Evolutionary conservation across 2,113 vertebrate genomes (phyloP).

Genomic region (Festucalex cinctus): DNA sequence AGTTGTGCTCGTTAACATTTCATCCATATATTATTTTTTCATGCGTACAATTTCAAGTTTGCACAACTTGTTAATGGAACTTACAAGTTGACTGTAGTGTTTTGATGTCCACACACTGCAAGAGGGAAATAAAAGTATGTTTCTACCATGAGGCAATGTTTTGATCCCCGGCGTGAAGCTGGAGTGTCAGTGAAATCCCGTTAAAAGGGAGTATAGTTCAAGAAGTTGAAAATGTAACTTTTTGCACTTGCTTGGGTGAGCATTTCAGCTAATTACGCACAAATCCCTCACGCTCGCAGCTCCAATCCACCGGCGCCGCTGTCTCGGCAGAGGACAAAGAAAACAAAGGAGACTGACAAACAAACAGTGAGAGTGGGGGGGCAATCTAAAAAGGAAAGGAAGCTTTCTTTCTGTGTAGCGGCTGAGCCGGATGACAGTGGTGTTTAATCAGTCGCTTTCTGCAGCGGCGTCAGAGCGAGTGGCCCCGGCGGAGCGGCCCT

Average conservation of each 20-base stretch:
- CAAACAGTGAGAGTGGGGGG: conserved; percentile 63
- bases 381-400: conserved; percentile 63
- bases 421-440: conserved; percentile 68
- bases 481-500: conserved; percentile 59
- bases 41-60: conserved; percentile 54
- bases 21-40: conserved; percentile 28
- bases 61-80: conserved; percentile 66
- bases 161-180: conserved; percentile 73
- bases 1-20: conserved; percentile 28
- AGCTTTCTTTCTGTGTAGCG: conserved; percentile 67
- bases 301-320: conserved; percentile 65
- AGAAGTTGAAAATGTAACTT: conserved; percentile 71
- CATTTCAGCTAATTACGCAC: conserved; percentile 77
- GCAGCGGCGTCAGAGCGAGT: conserved; percentile 63
- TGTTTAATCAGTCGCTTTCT: conserved; percentile 75
- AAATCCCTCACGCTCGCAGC: conserved; percentile 68
- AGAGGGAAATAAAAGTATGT: conserved; percentile 64
- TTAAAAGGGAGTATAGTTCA: conserved; percentile 62
- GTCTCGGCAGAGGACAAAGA: conserved; percentile 72
- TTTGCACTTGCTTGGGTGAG: conserved; percentile 61
- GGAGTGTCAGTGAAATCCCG: conserved; percentile 64
- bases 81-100: conserved; percentile 60
- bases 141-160: conserved; percentile 64
- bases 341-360: conserved; percentile 75
- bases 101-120: conserved; percentile 64